Conservation (phyloP, 2,113 vertebrate genomes). For the Asarcornis scutulata region DNA sequence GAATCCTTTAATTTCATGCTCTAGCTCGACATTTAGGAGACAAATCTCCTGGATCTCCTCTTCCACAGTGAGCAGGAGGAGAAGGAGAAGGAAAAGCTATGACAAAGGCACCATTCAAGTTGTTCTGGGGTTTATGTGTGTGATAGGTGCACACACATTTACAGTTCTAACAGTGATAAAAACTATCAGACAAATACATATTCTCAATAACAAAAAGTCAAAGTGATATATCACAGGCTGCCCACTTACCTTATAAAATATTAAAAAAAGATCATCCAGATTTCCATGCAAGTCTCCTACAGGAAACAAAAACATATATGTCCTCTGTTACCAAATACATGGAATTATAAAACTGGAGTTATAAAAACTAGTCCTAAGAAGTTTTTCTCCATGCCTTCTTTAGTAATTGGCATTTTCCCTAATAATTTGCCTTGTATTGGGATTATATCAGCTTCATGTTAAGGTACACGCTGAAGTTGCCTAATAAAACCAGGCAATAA, state of each 20-base stretch:
- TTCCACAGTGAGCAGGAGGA: not conserved
- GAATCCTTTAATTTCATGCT: not conserved
- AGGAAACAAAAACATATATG: not conserved
- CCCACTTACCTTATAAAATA: constrained; percentile 93
- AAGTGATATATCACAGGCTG: constrained; percentile 8
- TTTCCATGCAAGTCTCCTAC: constrained; percentile 95
- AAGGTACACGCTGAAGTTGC: not conserved
- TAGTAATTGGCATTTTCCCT: not conserved
- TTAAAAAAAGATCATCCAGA: constrained; percentile 93
- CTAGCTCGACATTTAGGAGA: not conserved
- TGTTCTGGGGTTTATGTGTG: not conserved
- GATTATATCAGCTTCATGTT: not conserved
- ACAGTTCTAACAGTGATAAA: not conserved
- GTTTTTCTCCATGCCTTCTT: not conserved
- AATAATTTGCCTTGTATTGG: not conserved
- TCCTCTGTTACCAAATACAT: no score
- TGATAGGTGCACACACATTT: not conserved
- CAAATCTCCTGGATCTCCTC: not conserved
- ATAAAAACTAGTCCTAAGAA: not conserved
- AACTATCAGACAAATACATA: not conserved
- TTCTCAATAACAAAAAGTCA: not conserved
- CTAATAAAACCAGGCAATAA: not conserved
- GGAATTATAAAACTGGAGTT: not conserved
- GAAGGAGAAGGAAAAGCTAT: not conserved
- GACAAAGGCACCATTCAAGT: not conserved